Percentiles rank a stretch among this genome's conserved stretches.
phyloP scores from a whole-genome alignment of 2,888 invertebrate species.

The Abrostola tripartita region DNA sequence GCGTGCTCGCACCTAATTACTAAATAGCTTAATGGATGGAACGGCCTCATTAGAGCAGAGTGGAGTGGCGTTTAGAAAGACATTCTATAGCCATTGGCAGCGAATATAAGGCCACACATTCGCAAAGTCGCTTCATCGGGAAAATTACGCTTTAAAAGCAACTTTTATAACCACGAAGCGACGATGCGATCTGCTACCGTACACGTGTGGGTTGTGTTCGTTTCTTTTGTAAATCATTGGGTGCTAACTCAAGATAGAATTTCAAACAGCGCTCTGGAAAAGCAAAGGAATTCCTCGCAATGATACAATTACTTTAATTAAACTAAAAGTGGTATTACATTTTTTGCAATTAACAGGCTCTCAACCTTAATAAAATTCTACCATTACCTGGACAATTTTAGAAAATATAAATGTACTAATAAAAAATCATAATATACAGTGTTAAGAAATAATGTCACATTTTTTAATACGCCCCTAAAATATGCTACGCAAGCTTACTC shows the following conservation, averaged over 20 bases:
- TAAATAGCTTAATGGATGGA: conserved; percentile 82
- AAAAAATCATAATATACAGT: too few relatives aligned
- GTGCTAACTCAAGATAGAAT: conserved; percentile 21
- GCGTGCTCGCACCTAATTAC: conserved; percentile 79
- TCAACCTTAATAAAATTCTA: too few relatives aligned
- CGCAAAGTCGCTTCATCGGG: conserved; percentile 48
- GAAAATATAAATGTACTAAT: too few relatives aligned
- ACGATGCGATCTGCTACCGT: conserved; percentile 4
- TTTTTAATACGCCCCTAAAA: conserved; percentile 16
- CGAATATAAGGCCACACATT: conserved; percentile 47
- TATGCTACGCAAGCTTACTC: conserved; percentile 18
- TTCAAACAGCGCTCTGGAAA: conserved; percentile 2
- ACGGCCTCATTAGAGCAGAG: conserved; percentile 76
- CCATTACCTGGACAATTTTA: too few relatives aligned
- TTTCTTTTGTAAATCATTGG: conserved; percentile 30
- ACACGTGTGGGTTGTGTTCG: neutral
- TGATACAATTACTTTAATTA: too few relatives aligned
- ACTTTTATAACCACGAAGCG: conserved; percentile 34
- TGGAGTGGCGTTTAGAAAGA: conserved; percentile 70
- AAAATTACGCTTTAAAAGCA: conserved; percentile 39
- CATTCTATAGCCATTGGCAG: conserved; percentile 58
- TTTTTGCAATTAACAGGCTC: too few relatives aligned
- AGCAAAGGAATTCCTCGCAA: neutral
- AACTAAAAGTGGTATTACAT: too few relatives aligned
- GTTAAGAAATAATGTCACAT: neutral